Evolutionary conservation across 2,797 vertebrate genomes (phyloP), one percentile per base, ranked within the genome.

Genomic region (Tapirus indicus): DNA sequence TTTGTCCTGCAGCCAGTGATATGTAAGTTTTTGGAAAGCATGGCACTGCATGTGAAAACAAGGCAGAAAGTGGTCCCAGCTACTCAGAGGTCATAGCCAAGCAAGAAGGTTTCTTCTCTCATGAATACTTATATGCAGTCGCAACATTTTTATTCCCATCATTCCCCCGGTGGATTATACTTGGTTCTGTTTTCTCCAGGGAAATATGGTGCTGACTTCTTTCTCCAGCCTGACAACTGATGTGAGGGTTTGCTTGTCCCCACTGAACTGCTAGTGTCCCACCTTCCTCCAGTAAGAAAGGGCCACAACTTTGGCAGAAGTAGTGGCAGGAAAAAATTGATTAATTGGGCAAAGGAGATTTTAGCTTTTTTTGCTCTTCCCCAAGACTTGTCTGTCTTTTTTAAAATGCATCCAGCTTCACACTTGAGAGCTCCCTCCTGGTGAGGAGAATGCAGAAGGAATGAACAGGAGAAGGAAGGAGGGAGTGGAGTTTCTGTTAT

Each of bases 21-120:
- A 18, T 0, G 0, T 0, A 21, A 1, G 49, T 54, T 10, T 90
- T 44, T 13, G 56, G 27, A 47, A 47, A 29, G 8, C 18, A 11
- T 9, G 64, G 5, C 41, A 38, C 9, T 41, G 0, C 0, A 0
- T 7, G 12, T 23, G 47, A 58, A 29, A 5, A 6, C 11, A 11
- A 17, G 21, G 18, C 20, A 52, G 0, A 27, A 74, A 3, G 41
- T 3, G 32, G 9, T 16, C 47, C 41, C 12, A 7, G 25, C 58
- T 23, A 1, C 21, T 18, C 16, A 2, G 64, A 47, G 74, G 17
- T 5, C 35, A 4, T 7, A 56, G 18, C 32, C 56, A n/a, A 56
- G 60, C 68, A 2, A 44, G 5, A 7, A 29, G 32, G 56, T 7
- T 25, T 56, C 29, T 32, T 7, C 4, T 17, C 29, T 64, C 64